A percentile compares a stretch with the other conserved stretches of the same genome.
Evolutionary conservation across 2,888 invertebrate genomes (phyloP).

Genomic region (Drosophila parthenogenetica): DNA sequence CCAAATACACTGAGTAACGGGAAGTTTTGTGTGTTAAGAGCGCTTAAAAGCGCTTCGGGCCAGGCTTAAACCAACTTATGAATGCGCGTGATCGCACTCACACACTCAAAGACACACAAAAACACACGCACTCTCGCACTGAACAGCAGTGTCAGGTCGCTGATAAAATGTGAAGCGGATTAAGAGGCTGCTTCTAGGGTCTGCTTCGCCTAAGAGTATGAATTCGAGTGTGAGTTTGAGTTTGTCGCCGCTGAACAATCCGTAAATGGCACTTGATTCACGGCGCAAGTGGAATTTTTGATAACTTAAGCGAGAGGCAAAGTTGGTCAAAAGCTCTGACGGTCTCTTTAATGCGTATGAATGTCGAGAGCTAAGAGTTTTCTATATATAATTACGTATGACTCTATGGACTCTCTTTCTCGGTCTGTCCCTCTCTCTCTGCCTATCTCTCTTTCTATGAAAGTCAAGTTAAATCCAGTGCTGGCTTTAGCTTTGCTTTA

Average conservation of each 20-base stretch:
- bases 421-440: too few species aligned
- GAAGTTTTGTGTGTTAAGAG: slow-evolving; percentile 65
- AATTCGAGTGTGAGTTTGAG: slow-evolving; percentile 9
- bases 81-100: slow-evolving; percentile 64
- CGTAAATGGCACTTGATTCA: slow-evolving; percentile 82
- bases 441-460: neutral
- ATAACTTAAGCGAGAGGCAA: slow-evolving; percentile 73
- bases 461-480: slow-evolving; percentile 78
- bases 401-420: slow-evolving; percentile 39
- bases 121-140: slow-evolving; percentile 20
- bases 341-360: slow-evolving; percentile 79
- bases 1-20: slow-evolving; percentile 18
- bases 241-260: slow-evolving; percentile 66
- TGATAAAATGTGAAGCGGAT: slow-evolving; percentile 81
- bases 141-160: slow-evolving; percentile 72
- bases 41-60: slow-evolving; percentile 74
- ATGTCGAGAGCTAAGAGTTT: slow-evolving; percentile 33
- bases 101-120: slow-evolving; percentile 24
- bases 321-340: slow-evolving; percentile 75
- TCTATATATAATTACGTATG: slow-evolving; percentile 31
- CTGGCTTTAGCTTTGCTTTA: slow-evolving; percentile 70
- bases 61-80: slow-evolving; percentile 70
- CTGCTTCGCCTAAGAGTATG: neutral
- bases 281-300: slow-evolving; percentile 81
- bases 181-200: slow-evolving; percentile 54